phyloP scores from a whole-genome alignment of 2,888 invertebrate genomes.

The Odontothrips loti region DNA sequence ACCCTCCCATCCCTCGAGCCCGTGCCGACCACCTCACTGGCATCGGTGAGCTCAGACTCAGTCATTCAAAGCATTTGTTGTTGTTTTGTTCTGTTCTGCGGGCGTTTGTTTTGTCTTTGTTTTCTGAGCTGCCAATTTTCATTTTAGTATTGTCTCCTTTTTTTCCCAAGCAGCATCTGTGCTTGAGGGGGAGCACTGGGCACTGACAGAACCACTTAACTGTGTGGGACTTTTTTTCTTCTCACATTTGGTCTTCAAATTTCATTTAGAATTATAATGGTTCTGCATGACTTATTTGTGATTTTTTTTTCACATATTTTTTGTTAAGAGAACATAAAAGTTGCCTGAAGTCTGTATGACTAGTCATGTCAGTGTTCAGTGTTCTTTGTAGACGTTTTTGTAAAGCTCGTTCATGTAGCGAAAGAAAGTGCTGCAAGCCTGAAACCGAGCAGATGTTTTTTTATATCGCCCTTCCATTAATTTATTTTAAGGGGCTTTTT shows the following conservation, averaged over 20 bases:
- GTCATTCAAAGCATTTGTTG: conserved; percentile 20
- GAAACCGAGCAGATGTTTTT: too few relatives aligned
- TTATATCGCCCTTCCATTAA: too few relatives aligned
- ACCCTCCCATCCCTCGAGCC: conserved; percentile 77
- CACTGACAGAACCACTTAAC: conserved; percentile 31
- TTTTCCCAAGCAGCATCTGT: conserved; percentile 31
- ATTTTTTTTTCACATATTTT: too few relatives aligned
- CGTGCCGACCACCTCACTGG: conserved; percentile 48
- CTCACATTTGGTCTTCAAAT: conserved; percentile 27
- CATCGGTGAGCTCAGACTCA: conserved; percentile 10
- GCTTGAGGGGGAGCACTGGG: conserved; percentile 32
- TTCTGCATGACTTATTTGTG: conserved; percentile 12
- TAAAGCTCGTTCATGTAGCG: too few relatives aligned
- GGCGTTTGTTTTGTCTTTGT: conserved; percentile 30
- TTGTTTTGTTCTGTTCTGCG: conserved; percentile 2
- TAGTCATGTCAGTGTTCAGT: too few relatives aligned
- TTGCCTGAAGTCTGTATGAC: too few relatives aligned
- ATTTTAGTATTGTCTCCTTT: conserved; percentile 34
- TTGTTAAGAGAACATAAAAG: too few relatives aligned
- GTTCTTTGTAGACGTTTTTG: too few relatives aligned
- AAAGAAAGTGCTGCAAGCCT: too few relatives aligned
- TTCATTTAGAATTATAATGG: conserved; percentile 17
- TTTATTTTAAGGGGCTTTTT: too few relatives aligned
- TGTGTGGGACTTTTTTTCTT: conserved; percentile 23
- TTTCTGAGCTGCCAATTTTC: conserved; percentile 31